Base-by-base conservation (phyloP, 2,888 invertebrate genomes). In the Venustoraphidia nigricollis region DNA sequence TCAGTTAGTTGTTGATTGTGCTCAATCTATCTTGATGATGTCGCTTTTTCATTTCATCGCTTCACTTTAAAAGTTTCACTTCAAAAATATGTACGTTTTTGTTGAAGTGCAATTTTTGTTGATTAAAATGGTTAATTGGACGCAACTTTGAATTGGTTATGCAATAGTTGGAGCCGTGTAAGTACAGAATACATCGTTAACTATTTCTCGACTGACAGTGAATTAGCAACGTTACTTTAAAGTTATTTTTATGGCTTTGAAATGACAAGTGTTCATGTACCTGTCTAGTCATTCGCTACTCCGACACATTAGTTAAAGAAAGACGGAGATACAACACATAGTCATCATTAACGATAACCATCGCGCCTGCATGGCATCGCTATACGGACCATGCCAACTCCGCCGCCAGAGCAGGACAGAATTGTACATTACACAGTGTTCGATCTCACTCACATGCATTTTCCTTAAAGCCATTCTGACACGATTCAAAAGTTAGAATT, bases 291-390 rank as follows among this genome's bases (percentile, higher is more conserved):
- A 58, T 54, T 52, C 52, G 59, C 60, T 59, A 60, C 60, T 55
- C 53, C 48, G 44, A 51, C 49, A 51, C 55, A 59, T 58, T 53
- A 55, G 58, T 54, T 59, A 46, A 56, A 60, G 58, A 54, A 53
- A 58, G 47, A 52, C 53, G 51, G 51, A 48, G 48, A 27, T 27
- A 27, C 27, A 27, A 27, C 27, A 27, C 14, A 55, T 55, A 58
- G 59, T 59, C 61, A 63, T 63, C 62, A 62, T 63, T 64, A 63
- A 62, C 62, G 65, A 65, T 65, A 65, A 64, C 59, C 60, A 65
- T 65, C 65, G 58, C 60, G 60, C 58, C 59, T 59, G 59, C 60
- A 36, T 13, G 34, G 44, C 44, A 46, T 38, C 39, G 44, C 36
- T 13, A 39, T 17, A 13, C 37, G 6, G 27, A 27, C 27, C 27